Evolutionary conservation across 2,113 vertebrate genomes (phyloP), one percentile per base, ranked within the genome.

Genomic region (Australoheros scitulus): DNA sequence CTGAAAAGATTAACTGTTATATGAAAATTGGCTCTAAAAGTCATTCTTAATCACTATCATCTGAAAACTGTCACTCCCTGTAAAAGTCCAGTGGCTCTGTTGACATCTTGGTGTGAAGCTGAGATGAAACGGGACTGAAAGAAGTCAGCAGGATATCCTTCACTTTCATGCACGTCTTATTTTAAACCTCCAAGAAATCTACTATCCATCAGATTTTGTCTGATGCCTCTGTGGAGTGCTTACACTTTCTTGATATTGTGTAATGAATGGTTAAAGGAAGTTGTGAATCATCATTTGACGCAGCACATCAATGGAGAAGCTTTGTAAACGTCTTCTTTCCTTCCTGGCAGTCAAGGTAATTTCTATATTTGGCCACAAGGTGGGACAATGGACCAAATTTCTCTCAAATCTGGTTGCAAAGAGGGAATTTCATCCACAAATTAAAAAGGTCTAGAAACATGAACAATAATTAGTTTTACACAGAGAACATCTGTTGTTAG

Each of bases 301-400:
- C 50, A n/a, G 43, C 11, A 18, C 38, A 22, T 9, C 36, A 52
- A 50, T 15, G 36, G 38, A 78, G 11, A 58, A 61, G 20, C 9
- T 58, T 3, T 63, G 57, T 7, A 74, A 26, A 20, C 57, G 13
- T 41, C 13, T 57, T 36, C 7, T 59, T 52, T 77, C 15, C 57
- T 22, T 70, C 1, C 1, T 3, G 36, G 3, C 10, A 9, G 32
- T 68, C 4, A 11, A 34, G 65, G 80, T 87, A 22, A 79, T 88
- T 75, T 79, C 70, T 18, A 36, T 13, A 26, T 63, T 68, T 94
- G 90, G 70, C 94, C 95, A 94, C 93, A 89, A 94, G 94, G 92
- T 92, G 83, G 91, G 60, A 87, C 85, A 94, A 60, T 92, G 74
- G 88, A 61, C 88, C 92, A 87, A 82, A 68, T 47, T 83, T 82